These are phyloP conservation scores for Eurystomus glaucurus DNA, from an alignment of 2,797 vertebrate genomes.

Conservation along the genomic window DNA sequence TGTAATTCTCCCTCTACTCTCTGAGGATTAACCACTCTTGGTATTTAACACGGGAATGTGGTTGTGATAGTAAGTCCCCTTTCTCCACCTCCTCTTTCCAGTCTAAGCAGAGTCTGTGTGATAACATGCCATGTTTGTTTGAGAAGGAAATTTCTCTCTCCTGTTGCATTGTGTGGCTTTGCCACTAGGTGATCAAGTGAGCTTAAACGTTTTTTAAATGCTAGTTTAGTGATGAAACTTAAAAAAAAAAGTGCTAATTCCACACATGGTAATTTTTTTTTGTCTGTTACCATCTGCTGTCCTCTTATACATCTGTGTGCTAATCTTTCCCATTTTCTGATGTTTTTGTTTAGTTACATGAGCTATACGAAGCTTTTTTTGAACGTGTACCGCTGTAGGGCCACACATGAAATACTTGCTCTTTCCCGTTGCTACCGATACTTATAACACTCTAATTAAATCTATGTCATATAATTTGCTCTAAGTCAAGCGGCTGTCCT, in stretches of 20 bases:
- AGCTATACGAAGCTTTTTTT: not conserved
- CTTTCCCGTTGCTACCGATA: not conserved
- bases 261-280: not conserved
- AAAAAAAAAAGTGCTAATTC: not conserved
- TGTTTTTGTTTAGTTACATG: conserved; percentile 16
- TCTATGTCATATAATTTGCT: not conserved
- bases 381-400: not conserved
- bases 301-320: not conserved
- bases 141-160: not conserved
- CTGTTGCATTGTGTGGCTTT: not conserved
- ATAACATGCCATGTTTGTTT: not conserved
- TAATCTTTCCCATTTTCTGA: conserved; percentile 12
- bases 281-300: not conserved
- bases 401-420: not conserved
- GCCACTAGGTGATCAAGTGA: not conserved
- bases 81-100: not conserved
- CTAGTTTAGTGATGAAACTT: not conserved
- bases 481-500: not conserved
- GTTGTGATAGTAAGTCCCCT: not conserved
- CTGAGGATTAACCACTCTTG: not conserved
- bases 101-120: not conserved
- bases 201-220: conserved; percentile 22
- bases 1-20: not conserved
- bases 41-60: not conserved
- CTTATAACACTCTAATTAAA: not conserved